Base-by-base conservation (phyloP, 1,140 invertebrate genomes). In the Watersipora subatra region DNA sequence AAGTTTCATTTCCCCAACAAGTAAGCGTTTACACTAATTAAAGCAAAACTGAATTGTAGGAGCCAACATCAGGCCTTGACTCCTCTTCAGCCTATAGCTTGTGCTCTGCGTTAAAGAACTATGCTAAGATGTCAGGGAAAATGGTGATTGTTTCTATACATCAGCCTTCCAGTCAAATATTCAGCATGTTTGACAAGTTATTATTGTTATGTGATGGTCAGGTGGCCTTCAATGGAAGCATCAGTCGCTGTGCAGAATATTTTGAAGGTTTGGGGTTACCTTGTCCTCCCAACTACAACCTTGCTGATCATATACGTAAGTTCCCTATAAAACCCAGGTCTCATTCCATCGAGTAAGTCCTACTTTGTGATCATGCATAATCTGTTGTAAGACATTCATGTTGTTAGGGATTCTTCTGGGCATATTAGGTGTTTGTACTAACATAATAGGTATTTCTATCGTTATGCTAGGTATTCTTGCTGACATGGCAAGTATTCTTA, bases 81-180 rank as follows among this genome's bases (percentile, higher is more conserved):
- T 92, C 89, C 12, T 87, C 89, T 75, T 88, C 89, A 62, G 89
- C 90, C 15, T 85, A 86, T 67, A 86, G 84, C 69, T 73, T 92
- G 61, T 90, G 91, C 82, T 80, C 83, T 63, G 86, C 85, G 61
- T 76, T 91, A 61, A 89, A 89, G 76, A 83, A 85, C 28, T 90
- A 88, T 70, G 88, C 88, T 0, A 57, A 67, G 64, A 84, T 87
- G 67, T 87, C 89, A 75, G 85, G 88, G 61, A 92, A 91, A 77
- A 89, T 88, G 1, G 85, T 92, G 28, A 86, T 92, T 30, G 84
- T 89, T 24, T 89, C 89, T 25, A 87, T 92, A 15, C 90, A 92
- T 77, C 90, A 92, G 75, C 90, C 90, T 0, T 91, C 89, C 30
- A 91, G 89, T 58, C 88, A 90, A 78, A 90, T 92, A 78, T 92